phyloP scores from a whole-genome alignment of 2,888 invertebrate genomes.

The Alsophila aescularia region DNA sequence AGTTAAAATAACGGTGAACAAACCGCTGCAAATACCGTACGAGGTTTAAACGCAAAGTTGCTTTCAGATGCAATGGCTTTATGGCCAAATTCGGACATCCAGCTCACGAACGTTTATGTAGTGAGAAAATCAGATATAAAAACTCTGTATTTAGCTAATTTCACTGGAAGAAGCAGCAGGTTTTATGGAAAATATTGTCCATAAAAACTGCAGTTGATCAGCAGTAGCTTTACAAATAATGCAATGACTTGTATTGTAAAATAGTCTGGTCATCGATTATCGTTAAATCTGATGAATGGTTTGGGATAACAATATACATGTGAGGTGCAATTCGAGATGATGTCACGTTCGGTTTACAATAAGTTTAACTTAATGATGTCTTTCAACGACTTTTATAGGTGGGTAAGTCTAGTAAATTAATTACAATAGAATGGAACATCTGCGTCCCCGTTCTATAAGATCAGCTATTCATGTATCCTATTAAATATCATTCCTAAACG shows the following conservation, averaged over 20 bases:
- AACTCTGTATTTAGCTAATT: too few species aligned
- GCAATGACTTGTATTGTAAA: too few species aligned
- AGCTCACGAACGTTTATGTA: background rate
- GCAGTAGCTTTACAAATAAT: too few species aligned
- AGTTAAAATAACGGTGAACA: conserved; percentile 73
- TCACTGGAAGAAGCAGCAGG: too few species aligned
- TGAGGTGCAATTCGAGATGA: too few species aligned
- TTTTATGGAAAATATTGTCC: too few species aligned
- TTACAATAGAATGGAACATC: conserved; percentile 38
- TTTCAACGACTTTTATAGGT: background rate
- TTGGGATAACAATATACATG: too few species aligned
- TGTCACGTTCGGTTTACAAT: too few species aligned
- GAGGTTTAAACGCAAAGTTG: conserved; percentile 65
- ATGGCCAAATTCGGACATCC: conserved; percentile 46
- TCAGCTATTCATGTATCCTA: conserved; percentile 21
- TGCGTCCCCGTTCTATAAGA: conserved; percentile 52
- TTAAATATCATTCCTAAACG: conserved; percentile 33
- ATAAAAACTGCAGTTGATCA: too few species aligned
- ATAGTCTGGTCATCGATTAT: too few species aligned
- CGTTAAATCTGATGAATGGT: too few species aligned
- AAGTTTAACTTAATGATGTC: background rate
- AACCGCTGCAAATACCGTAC: conserved; percentile 79
- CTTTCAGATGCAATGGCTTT: conserved; percentile 51
- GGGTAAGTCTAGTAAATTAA: background rate
- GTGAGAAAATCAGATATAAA: background rate